phyloP scores from a whole-genome alignment of 2,888 invertebrate genomes.

The Cryptocephalus moraei region DNA sequence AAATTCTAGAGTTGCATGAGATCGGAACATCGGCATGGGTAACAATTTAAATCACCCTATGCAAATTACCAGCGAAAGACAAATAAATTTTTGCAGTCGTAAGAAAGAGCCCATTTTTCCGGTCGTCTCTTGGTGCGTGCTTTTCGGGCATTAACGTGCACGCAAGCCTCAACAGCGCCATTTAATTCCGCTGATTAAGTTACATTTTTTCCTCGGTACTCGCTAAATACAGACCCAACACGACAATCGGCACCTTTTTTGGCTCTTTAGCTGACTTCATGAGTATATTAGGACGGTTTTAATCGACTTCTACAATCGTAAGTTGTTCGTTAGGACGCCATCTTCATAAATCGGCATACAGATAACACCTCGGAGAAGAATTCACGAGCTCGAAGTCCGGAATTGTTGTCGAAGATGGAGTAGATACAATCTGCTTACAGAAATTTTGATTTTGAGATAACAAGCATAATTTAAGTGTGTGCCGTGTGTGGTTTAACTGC shows the following conservation, averaged over 20 bases:
- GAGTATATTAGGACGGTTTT: slow-evolving; percentile 10
- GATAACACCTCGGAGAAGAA: too few species aligned
- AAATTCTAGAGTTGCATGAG: slow-evolving; percentile 24
- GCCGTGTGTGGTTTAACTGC: too few species aligned
- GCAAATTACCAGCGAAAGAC: slow-evolving; percentile 24
- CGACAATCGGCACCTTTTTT: slow-evolving; percentile 19
- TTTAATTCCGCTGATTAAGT: slow-evolving; percentile 23
- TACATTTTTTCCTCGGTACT: slow-evolving; percentile 23
- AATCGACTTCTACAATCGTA: slow-evolving; percentile 8
- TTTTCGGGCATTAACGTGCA: slow-evolving; percentile 25
- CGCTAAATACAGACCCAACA: slow-evolving; percentile 21
- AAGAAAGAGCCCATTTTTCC: slow-evolving; percentile 5
- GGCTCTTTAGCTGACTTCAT: slow-evolving; percentile 10
- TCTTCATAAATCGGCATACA: background rate
- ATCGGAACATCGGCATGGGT: slow-evolving; percentile 27
- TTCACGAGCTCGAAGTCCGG: too few species aligned
- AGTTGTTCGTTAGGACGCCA: background rate
- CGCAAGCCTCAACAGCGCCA: slow-evolving; percentile 18
- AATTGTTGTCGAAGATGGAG: too few species aligned
- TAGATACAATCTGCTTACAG: too few species aligned
- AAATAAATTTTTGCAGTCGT: slow-evolving; percentile 25
- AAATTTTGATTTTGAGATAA: too few species aligned
- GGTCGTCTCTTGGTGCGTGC: slow-evolving; percentile 22
- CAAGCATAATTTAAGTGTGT: too few species aligned
- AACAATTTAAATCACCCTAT: slow-evolving; percentile 28